phyloP scores from a whole-genome alignment of 2,888 invertebrate species.

The Augochlorella aurata region DNA sequence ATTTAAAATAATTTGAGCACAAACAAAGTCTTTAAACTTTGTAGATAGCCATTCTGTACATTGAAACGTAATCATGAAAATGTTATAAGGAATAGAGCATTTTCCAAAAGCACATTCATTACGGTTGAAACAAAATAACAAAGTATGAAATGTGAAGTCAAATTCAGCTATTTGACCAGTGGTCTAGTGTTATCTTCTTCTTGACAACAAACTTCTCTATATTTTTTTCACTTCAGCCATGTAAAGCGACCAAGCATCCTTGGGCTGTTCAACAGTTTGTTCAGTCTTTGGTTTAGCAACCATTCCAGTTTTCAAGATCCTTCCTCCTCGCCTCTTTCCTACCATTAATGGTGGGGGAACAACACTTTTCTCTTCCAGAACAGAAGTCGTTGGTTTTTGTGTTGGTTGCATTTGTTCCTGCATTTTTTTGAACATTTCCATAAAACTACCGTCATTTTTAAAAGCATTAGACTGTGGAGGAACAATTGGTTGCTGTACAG shows the following conservation, averaged over 20 bases:
- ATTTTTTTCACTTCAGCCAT: conserved; percentile 96
- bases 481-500: conserved; percentile 51
- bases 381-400: conserved; percentile 77
- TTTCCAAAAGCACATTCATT: conserved; percentile 45
- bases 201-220: conserved; percentile 95
- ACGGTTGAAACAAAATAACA: conserved; percentile 49
- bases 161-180: conserved; percentile 89
- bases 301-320: conserved; percentile 93
- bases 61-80: conserved; percentile 29
- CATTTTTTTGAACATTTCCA: conserved; percentile 96
- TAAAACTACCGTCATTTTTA: conserved; percentile 94
- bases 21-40: conserved; percentile 3
- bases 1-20: conserved; percentile 31
- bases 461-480: conserved; percentile 86
- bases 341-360: conserved; percentile 84
- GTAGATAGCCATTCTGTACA: conserved; percentile 18
- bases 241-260: conserved; percentile 96
- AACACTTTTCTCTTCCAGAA: conserved; percentile 81
- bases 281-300: conserved; percentile 92
- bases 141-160: conserved; percentile 56
- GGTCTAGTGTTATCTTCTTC: conserved; percentile 95
- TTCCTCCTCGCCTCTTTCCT: conserved; percentile 92
- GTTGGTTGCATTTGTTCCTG: conserved; percentile 84
- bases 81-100: conserved; percentile 40
- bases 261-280: conserved; percentile 86